Evolutionary conservation across 2,797 vertebrate genomes (phyloP), one percentile per base, ranked within the genome.

Genomic region (Fundulus diaphanus): DNA sequence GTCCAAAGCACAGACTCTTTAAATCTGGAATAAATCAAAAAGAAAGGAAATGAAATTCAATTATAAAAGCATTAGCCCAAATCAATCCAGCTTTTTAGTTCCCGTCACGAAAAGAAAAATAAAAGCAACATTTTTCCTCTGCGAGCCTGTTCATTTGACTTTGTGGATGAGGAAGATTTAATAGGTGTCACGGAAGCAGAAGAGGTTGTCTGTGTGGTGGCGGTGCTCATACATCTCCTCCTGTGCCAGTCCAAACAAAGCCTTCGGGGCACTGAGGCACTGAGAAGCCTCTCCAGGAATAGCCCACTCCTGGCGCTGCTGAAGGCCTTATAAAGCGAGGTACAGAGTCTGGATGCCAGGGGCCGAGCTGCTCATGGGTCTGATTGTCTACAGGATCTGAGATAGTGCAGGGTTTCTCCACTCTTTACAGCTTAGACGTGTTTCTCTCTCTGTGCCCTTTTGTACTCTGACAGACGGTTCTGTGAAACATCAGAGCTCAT

Each of bases 311-410:
- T 88, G 89, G 82, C 82, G 78, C 68, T 22, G 73, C 85, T 90
- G 76, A 87, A 68, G 69, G 79, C 93, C 93, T 92, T 94, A 93
- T 93, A 94, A 92, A 94, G 93, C 77, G 90, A 90, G 91, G 88
- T 92, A 88, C 81, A 8, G 85, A 54, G 77, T 59, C 82, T 75
- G 86, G 89, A 90, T 92, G 90, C 84, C 92, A 91, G 85, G 70
- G 78, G 80, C 11, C 0, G 79, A 81, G 80, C 82, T 81, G 87
- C 87, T 84, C 78, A 13, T 37, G 74, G 40, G 77, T 54, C 54
- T 18, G 1, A 72, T 81, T 27, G 59, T 74, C 74, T 73, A 68
- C 40, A 73, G 56, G 57, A 61, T 79, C 63, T 82, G 91, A 91
- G 81, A 89, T 72, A 85, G 69, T 69, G 84, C 92, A 92, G 91